Base-by-base conservation (phyloP, 2,888 invertebrate species). In the Augiades crinisus region DNA sequence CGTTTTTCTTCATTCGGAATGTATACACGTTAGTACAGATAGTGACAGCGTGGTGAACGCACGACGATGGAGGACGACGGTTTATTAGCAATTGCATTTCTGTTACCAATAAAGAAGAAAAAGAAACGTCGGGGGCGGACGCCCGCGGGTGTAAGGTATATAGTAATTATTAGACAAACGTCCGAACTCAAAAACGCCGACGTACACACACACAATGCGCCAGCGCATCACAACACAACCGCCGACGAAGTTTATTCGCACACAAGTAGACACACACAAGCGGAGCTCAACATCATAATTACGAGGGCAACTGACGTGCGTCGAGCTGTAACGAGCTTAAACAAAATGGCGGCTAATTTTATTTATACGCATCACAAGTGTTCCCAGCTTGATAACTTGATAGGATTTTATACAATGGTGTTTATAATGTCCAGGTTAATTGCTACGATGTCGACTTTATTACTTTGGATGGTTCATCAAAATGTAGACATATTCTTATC, bases 291-390 rank as follows among this genome's bases (percentile, higher is more conserved):
- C 86, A 81, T 83, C 79, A 82, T 88, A 88, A 89, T 89, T 87
- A 89, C 77, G 75, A 77, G 77, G 77, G 78, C 81, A 85, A 80
- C 75, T 82, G 85, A 87, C 88, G 85, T 82, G 87, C 84, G 86
- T 80, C 81, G 81, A 78, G 78, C 77, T 85, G 86, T 87, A 85
- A 89, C 87, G 81, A 83, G 86, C 81, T 76, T 81, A 78, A 83
- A 86, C 85, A 88, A 89, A 88, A 89, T 88, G 88, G 88, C 85
- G 71, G 78, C 76, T 78, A 78, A 81, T 81, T 81, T 82, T 80
- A 68, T 76, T 83, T 79, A 74, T 78, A 72, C 70, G 56, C 59
- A 62, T 66, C 61, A 53, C 17, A 49, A 41, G 34, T 61, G 72
- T 74, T 76, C 77, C 75, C 72, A 68, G 73, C 70, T 78, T 78